Evolutionary conservation across 2,797 vertebrate species (phyloP).

Genomic region (Pempheris klunzingeri): DNA sequence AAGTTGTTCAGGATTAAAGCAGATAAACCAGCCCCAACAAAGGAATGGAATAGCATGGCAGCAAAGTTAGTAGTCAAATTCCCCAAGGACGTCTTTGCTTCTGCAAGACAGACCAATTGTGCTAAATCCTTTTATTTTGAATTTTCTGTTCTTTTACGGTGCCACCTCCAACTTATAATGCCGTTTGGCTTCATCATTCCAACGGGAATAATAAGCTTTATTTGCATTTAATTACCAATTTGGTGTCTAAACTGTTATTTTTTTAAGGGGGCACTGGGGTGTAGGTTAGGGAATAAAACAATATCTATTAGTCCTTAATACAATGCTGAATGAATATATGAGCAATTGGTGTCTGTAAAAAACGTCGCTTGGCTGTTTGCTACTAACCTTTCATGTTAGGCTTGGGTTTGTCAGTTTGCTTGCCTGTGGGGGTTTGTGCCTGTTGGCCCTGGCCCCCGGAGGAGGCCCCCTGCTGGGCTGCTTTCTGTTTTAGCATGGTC

Average conservation of each 20-base stretch:
- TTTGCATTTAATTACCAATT: slow-evolving; percentile 78
- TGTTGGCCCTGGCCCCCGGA: slow-evolving; percentile 99
- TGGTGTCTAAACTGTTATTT: slow-evolving; percentile 61
- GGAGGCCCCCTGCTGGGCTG: slow-evolving; percentile 98
- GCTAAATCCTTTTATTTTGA: slow-evolving; percentile 77
- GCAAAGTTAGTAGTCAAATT: slow-evolving; percentile 99
- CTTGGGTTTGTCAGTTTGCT: slow-evolving; percentile 99
- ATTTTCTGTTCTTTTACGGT: slow-evolving; percentile 82
- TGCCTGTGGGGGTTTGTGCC: slow-evolving; percentile 99
- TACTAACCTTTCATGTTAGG: slow-evolving; percentile 99
- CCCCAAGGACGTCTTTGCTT: slow-evolving; percentile 99
- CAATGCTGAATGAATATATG: slow-evolving; percentile 71
- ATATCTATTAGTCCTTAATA: slow-evolving; percentile 56
- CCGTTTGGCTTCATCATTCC: slow-evolving; percentile 71
- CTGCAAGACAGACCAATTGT: slow-evolving; percentile 90
- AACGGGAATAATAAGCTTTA: slow-evolving; percentile 24
- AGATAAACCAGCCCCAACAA: slow-evolving; percentile 85
- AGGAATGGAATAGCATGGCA: slow-evolving; percentile 92
- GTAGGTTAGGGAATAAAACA: slow-evolving; percentile 59
- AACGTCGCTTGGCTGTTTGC: slow-evolving; percentile 99
- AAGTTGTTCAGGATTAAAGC: slow-evolving; percentile 55
- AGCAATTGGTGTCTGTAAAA: slow-evolving; percentile 88
- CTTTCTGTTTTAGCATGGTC: slow-evolving; percentile 99
- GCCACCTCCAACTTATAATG: slow-evolving; percentile 90
- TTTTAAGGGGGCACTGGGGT: slow-evolving; percentile 58